Conservation (phyloP, 2,113 vertebrate species). For the Neolamprologus falcicula region DNA sequence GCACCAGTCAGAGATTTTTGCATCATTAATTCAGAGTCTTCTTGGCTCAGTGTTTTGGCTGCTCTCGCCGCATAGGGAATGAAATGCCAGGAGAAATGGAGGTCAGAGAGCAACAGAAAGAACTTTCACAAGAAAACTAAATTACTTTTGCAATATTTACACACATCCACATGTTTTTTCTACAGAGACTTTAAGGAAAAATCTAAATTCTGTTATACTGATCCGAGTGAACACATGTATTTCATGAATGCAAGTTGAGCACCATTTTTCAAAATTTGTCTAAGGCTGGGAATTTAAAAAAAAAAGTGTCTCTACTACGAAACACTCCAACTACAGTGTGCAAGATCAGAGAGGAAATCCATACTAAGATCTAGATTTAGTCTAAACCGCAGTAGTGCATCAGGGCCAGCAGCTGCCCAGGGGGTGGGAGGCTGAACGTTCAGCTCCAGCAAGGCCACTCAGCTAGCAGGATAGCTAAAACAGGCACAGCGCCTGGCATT, state of each 20-base stretch:
- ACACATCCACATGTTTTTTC: not conserved
- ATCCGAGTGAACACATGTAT: not conserved
- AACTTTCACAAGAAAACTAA: not conserved
- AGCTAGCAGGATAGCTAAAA: slow-evolving; percentile 46
- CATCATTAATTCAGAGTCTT: slow-evolving; percentile 58
- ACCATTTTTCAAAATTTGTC: not conserved
- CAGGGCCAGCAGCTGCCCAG: not conserved
- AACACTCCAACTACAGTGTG: not conserved
- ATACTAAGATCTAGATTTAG: slow-evolving; percentile 6
- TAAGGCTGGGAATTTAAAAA: accelerated
- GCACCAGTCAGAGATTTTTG: slow-evolving; percentile 34
- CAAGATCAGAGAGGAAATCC: slow-evolving; percentile 32
- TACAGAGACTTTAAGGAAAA: not conserved
- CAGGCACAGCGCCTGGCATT: slow-evolving; percentile 23
- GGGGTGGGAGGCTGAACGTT: slow-evolving; percentile 2
- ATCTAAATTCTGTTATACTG: not conserved
- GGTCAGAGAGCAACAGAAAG: slow-evolving; percentile 13
- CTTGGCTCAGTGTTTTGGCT: slow-evolving; percentile 33
- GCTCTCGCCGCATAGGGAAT: slow-evolving; percentile 6
- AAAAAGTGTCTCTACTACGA: not conserved
- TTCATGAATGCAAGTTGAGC: not conserved
- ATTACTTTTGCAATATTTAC: not conserved
- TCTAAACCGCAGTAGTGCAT: slow-evolving; percentile 9
- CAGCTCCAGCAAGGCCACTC: slow-evolving; percentile 25
- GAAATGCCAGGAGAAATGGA: slow-evolving; percentile 30